phyloP scores from a whole-genome alignment of 1,140 invertebrate genomes.

The Drosophila miranda region DNA sequence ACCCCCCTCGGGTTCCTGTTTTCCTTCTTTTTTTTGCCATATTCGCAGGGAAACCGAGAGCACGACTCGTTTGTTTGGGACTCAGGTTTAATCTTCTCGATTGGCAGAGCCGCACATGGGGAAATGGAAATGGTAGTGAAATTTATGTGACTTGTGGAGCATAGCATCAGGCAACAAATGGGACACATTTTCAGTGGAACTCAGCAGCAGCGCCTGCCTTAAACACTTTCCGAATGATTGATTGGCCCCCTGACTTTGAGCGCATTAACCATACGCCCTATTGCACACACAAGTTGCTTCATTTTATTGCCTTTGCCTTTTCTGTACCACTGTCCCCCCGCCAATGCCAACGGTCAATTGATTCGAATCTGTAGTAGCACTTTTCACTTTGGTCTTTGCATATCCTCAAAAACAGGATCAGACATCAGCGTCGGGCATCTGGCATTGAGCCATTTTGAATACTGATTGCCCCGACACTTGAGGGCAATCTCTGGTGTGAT shows the following conservation, averaged over 20 bases:
- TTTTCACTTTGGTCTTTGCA: constrained; percentile 25
- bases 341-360: constrained; percentile 23
- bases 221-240: constrained; percentile 55
- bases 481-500: constrained; percentile 2
- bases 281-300: constrained; percentile 38
- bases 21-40: too few species aligned
- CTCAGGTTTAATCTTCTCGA: too few species aligned
- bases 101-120: neutral
- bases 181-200: constrained; percentile 18
- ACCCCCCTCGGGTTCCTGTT: neutral
- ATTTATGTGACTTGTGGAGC: constrained; percentile 1
- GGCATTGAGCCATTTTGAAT: constrained; percentile 43
- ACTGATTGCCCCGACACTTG: constrained; percentile 29
- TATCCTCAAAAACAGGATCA: constrained; percentile 27
- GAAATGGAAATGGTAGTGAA: neutral
- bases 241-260: constrained; percentile 29
- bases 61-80: too few species aligned
- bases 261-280: constrained; percentile 55
- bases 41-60: too few species aligned
- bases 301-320: constrained; percentile 12
- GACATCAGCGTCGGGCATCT: constrained; percentile 30
- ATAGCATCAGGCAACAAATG: constrained; percentile 23
- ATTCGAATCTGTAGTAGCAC: constrained; percentile 27
- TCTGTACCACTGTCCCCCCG: too few species aligned
- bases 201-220: neutral